Evolutionary conservation across 2,888 invertebrate genomes (phyloP), one percentile per base, ranked within the genome.

Genomic region (Eulithis testata): DNA sequence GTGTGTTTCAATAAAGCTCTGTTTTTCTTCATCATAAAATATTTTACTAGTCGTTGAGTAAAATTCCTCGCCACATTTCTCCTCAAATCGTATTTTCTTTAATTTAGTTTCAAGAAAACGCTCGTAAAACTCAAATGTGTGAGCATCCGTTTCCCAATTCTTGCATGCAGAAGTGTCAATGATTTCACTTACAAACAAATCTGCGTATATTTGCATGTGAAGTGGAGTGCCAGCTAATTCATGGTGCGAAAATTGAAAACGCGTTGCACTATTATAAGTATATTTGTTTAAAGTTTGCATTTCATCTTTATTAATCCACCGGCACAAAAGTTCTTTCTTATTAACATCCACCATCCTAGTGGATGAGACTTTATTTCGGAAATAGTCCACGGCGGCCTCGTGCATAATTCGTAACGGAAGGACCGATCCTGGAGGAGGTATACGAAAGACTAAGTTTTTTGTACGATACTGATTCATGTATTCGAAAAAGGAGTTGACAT

Each of bases 121-220:
- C 21, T 49, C 49, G 49, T 49, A 49, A 49, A 49, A 49, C 11
- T 49, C 49, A 49, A 21, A 49, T 11, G 49, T 21, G 21, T 49
- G 49, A 49, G 21, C 49, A 49, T 49, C 21, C 3, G 21, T 9
- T 8, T 49, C 49, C 49, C 49, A 49, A 21, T 14, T 49, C 21
- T 21, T 21, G 21, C 21, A 21, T 21, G 21, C 14, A 49, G 49
- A 21, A 49, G 49, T 21, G 21, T 9, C 49, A 4, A 9, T 9
- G 14, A 49, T 49, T 21, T 49, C 49, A 49, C 49, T 45, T n/a
- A 45, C 12, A 45, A 45, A 45, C 0, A 45, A 12, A 45, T 45
- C 45, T 12, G 45, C 45, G 9, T 49, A 49, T 9, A 49, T 21
- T 5, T 49, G 49, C 49, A 49, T 49, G 21, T 49, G 49, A 11